phyloP scores from a whole-genome alignment of 2,113 vertebrate genomes.

The Daboia siamensis region DNA sequence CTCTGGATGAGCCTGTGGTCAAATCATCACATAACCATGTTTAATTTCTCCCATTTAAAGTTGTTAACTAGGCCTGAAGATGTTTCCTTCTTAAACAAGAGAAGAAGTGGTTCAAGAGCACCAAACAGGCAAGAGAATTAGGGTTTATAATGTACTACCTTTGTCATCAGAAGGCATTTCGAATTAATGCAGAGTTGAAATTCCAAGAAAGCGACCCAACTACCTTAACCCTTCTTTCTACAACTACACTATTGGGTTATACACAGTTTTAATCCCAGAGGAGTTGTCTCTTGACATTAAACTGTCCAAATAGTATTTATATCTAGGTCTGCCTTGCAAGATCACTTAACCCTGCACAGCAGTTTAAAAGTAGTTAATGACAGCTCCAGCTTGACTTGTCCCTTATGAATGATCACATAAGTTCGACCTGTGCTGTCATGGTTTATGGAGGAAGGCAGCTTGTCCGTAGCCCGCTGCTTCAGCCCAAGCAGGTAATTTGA shows the following conservation, averaged over 20 bases:
- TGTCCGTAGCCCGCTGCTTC: slow-evolving; percentile 74
- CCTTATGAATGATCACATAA: slow-evolving; percentile 83
- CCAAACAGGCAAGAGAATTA: neutral
- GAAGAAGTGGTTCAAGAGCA: neutral
- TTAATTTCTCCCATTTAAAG: neutral
- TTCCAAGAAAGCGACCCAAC: slow-evolving; percentile 40
- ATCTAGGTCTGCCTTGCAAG: slow-evolving; percentile 73
- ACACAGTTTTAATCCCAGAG: slow-evolving; percentile 91
- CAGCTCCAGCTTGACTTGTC: slow-evolving; percentile 69
- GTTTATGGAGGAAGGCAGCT: slow-evolving; percentile 85
- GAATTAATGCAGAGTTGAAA: slow-evolving; percentile 25
- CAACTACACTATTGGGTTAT: slow-evolving; percentile 75
- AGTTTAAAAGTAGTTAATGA: slow-evolving; percentile 92
- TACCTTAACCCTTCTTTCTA: slow-evolving; percentile 79
- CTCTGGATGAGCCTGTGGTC: neutral
- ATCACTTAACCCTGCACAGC: slow-evolving; percentile 81
- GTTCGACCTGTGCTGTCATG: slow-evolving; percentile 81
- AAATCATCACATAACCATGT: neutral
- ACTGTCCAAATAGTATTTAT: slow-evolving; percentile 98
- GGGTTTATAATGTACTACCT: neutral
- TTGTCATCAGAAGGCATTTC: slow-evolving; percentile 21
- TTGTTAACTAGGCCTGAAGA: neutral
- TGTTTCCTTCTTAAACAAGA: neutral
- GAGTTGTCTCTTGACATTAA: slow-evolving; percentile 93
- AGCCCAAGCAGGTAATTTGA: slow-evolving; percentile 82